Percentiles rank a stretch among this genome's conserved stretches.
Evolutionary conservation across 2,797 vertebrate species (phyloP).

Genomic region (Phylloscopus collybita): DNA sequence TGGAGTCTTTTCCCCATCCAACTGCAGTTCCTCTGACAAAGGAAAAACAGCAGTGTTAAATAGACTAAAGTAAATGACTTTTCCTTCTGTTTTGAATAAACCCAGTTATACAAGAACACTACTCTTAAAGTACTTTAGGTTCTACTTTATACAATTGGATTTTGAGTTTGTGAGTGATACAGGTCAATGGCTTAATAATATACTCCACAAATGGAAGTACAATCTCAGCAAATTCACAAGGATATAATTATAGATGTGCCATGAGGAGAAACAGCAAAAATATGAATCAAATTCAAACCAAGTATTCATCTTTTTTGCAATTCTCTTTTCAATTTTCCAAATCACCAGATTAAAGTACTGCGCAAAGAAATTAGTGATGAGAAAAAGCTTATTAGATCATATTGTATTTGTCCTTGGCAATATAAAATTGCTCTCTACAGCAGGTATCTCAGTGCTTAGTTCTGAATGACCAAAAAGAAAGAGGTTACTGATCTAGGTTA

Average conservation of each 20-base stretch:
- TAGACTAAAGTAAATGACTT: neutral
- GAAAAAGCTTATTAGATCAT: neutral
- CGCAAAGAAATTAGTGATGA: neutral
- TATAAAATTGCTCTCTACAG: neutral
- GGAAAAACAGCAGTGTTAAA: neutral
- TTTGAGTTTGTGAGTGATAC: neutral
- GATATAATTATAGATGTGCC: neutral
- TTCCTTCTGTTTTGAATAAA: neutral
- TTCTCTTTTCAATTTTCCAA: conserved; percentile 34
- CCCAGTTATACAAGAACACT: neutral
- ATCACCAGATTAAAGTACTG: conserved; percentile 2
- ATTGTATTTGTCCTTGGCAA: neutral
- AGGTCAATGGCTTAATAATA: neutral
- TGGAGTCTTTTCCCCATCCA: neutral
- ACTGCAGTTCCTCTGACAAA: neutral
- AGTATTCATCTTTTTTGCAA: conserved; percentile 6
- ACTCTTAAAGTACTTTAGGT: neutral
- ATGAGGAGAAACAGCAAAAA: neutral
- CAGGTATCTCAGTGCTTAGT: neutral
- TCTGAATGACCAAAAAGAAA: neutral
- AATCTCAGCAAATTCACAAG: neutral
- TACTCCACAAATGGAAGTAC: neutral
- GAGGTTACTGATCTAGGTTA: neutral
- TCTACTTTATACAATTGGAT: neutral
- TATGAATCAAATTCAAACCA: neutral